Base-by-base conservation (phyloP, 2,113 vertebrate genomes). In the Elanoides forficatus region DNA sequence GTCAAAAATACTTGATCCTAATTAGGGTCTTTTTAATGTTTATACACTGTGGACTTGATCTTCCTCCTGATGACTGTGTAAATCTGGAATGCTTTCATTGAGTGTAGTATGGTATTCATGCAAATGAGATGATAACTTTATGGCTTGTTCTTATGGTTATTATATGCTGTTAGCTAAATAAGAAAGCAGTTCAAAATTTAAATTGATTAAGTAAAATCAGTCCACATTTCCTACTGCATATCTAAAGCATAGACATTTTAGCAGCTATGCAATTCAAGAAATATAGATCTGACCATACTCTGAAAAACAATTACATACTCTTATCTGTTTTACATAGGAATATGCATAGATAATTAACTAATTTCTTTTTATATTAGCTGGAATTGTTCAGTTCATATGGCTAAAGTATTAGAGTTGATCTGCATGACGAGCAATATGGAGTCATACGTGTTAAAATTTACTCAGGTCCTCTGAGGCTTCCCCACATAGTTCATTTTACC, bases 1-100 rank as follows among this genome's bases (percentile, higher is more conserved):
- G 95, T 95, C 63, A 94, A 81, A 97, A 96, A 96, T 34, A 32
- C 79, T 95, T 96, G 87, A 90, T 96, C 75, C 83, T 97, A 96
- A 97, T 98, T 96, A 97, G 50, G 60, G 36, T 68, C 48, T 84
- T 85, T 75, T 93, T 92, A 92, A 79, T 96, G 82, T 95, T 94
- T 83, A 76, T 95, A 88, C 62, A 79, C 59, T 79, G 29, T 81
- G 47, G 83, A 53, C 81, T 89, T 92, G 70, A 85, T 94, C 79
- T 95, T 94, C 74, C n/a, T 96, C 66, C 79, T 74, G 67, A 43
- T 59, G 45, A 50, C 74, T 90, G 26, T 76, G 73, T 94, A 93
- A 90, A 95, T 96, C 88, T 94, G 84, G 23, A 87, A 79, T 68
- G 50, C 50, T 65, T 93, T 83, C 70, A 38, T 32, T 92, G 89